Conservation (phyloP, 2,888 invertebrate genomes). For the Drosophila lacicola region DNA sequence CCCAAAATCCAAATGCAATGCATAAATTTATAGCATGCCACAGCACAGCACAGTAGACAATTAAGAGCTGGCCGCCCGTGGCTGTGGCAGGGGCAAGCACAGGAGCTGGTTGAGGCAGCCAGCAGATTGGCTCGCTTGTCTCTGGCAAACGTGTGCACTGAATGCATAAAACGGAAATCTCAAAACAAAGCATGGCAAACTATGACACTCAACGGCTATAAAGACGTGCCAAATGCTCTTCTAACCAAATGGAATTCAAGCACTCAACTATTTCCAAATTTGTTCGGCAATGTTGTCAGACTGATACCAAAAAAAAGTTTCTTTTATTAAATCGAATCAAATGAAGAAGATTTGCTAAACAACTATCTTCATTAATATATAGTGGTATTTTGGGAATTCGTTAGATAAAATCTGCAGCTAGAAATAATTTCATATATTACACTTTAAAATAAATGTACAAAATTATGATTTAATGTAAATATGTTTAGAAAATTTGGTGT, state of each 20-base stretch:
- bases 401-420: too few species aligned
- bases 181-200: constrained; percentile 32
- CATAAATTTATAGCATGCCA: constrained; percentile 77
- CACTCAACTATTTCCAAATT: background rate
- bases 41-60: constrained; percentile 62
- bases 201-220: background rate
- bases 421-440: too few species aligned
- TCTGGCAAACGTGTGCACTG: constrained; percentile 71
- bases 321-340: too few species aligned
- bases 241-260: constrained; percentile 7
- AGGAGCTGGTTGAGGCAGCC: constrained; percentile 22
- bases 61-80: constrained; percentile 56
- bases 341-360: too few species aligned
- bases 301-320: background rate
- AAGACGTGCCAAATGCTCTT: constrained; percentile 38
- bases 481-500: too few species aligned
- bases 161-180: constrained; percentile 77
- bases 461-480: too few species aligned
- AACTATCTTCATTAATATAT: too few species aligned
- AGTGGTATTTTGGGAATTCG: too few species aligned
- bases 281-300: background rate
- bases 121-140: constrained; percentile 74
- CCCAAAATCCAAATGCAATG: constrained; percentile 76
- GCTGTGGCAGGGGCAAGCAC: background rate
- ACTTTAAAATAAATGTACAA: too few species aligned